Percentiles rank a stretch among this genome's conserved stretches.
Conservation (phyloP, 2,797 vertebrate species). For the Acanthurus lineatus region DNA sequence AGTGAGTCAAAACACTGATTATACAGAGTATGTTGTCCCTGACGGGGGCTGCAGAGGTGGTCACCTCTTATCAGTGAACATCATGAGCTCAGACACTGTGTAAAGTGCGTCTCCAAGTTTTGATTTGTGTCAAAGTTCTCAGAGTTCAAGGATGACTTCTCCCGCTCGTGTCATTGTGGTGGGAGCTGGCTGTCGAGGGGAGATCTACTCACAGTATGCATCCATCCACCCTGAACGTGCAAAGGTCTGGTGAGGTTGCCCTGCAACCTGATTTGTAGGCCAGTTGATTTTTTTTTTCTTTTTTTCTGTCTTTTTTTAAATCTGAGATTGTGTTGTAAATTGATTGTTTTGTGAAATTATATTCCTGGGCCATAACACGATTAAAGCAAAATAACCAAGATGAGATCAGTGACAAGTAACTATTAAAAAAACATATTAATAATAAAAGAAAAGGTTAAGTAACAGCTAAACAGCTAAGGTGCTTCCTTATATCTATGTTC, state of each 20-base stretch:
- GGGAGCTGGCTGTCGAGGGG: slow-evolving; percentile 86
- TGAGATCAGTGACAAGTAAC: background rate
- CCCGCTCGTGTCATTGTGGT: slow-evolving; percentile 85
- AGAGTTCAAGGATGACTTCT: slow-evolving; percentile 75
- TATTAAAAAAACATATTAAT: background rate
- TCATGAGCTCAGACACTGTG: background rate
- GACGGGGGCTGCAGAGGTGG: background rate
- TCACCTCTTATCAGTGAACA: background rate
- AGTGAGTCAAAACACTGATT: background rate
- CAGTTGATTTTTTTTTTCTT: no score
- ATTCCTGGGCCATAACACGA: background rate
- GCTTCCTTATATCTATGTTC: background rate
- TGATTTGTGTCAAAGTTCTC: slow-evolving; percentile 51
- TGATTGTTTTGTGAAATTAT: background rate
- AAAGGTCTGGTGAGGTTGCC: slow-evolving; percentile 71
- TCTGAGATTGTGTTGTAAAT: no score
- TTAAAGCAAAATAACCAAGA: background rate
- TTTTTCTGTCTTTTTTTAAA: no score
- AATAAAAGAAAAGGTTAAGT: background rate
- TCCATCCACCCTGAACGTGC: slow-evolving; percentile 82
- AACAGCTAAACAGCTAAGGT: background rate
- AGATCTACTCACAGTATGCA: slow-evolving; percentile 82
- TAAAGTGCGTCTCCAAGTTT: background rate
- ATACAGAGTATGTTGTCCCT: background rate
- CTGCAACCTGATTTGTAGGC: no score